Evolutionary conservation across 1,140 invertebrate species (phyloP), one percentile per base, ranked within the genome.

Genomic region (Drosophila pseudoananassae): DNA sequence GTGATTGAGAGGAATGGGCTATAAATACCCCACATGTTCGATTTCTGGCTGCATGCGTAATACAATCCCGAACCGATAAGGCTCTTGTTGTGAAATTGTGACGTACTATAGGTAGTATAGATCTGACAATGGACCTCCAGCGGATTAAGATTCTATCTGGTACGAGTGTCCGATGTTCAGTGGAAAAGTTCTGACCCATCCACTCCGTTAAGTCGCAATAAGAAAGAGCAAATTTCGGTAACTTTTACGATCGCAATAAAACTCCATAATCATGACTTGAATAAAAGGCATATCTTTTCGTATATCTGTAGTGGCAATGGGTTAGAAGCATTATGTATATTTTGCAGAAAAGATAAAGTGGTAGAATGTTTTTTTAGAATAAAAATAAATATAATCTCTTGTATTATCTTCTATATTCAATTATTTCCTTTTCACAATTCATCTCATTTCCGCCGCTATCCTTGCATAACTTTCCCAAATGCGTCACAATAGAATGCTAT

Each of bases 151-250:
- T 14, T 73, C 46, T 50, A 36, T 46, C 29, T 12, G 43, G 33
- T 33, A n/a, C 23, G 46, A 27, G 8, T 29, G 31, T 10, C 8
- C 8, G 12, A 12, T 6, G 38, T 29, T n/a, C 38, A 75, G 38
- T 82, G 78, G 78, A 87, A 66, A 87, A 82, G 60, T 56, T 87
- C 78, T 68, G n/a, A 47, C 60, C 36, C 49, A 63, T 7, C 55
- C 55, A 17, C 47, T 15, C 61, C 50, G 54, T 64, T 49, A 58
- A 71, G 49, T 31, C 51, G 33, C 33, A 27, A 20, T 43, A 46
- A 61, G 17, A 33, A 47, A 43, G 2, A 46, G 15, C 12, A 43
- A 38, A 31, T n/a, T 23, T 55, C 0, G 5, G 17, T 10, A 10
- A 2, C 10, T 68, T 50, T 45, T 65, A 66, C 45, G 36, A 3